Conservation (phyloP, 2,113 vertebrate species). For the Hirundichthys speculiger region DNA sequence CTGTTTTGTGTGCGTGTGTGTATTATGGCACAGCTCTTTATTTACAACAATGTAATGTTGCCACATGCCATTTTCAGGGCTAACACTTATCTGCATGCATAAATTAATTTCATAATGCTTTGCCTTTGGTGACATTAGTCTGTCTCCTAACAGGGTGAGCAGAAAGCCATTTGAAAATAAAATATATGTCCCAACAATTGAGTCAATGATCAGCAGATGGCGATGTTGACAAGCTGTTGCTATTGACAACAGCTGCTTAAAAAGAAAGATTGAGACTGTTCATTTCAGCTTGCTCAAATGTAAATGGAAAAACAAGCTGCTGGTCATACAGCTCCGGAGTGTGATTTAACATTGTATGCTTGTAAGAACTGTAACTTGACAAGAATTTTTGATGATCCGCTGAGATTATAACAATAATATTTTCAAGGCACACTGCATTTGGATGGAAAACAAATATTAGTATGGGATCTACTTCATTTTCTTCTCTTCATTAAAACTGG, state of each 20-base stretch:
- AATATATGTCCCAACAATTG: not conserved
- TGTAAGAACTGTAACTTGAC: slow-evolving; percentile 16
- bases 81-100: slow-evolving; percentile 55
- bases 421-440: slow-evolving; percentile 5
- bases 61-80: slow-evolving; percentile 34
- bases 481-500: slow-evolving; percentile 48
- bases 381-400: slow-evolving; percentile 10
- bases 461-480: slow-evolving; percentile 17
- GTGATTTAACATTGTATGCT: not conserved
- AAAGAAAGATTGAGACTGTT: not conserved
- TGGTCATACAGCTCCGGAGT: not conserved
- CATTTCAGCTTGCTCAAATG: slow-evolving; percentile 4
- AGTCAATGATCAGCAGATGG: slow-evolving; percentile 51
- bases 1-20: slow-evolving; percentile 10
- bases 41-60: slow-evolving; percentile 17
- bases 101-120: slow-evolving; percentile 29
- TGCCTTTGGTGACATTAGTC: not conserved
- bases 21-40: slow-evolving; percentile 21
- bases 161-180: not conserved
- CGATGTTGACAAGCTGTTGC: slow-evolving; percentile 8
- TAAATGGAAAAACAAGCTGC: slow-evolving; percentile 14
- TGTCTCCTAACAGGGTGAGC: no score
- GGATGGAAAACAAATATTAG: slow-evolving; percentile 19
- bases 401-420: slow-evolving; percentile 9
- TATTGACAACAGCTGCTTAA: not conserved